Evolutionary conservation across 2,888 invertebrate genomes (phyloP).

Genomic region (Idaea straminata): DNA sequence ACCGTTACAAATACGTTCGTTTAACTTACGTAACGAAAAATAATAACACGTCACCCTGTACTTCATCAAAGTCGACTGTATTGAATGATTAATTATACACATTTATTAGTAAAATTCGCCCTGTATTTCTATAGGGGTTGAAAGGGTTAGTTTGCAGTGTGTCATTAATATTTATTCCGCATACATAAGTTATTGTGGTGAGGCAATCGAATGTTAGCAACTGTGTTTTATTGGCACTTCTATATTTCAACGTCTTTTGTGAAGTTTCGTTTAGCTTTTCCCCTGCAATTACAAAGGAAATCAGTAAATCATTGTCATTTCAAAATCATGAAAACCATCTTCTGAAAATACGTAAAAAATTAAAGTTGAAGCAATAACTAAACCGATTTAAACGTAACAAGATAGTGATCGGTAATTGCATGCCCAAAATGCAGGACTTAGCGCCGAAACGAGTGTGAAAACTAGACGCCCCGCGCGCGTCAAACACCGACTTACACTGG

Average conservation of each 20-base stretch:
- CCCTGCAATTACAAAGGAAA: too few species aligned
- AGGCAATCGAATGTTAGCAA: constrained; percentile 47
- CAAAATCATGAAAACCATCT: constrained; percentile 10
- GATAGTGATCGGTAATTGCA: constrained; percentile 73
- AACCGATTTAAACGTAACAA: constrained; percentile 39
- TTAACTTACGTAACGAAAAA: background rate
- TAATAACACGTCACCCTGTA: constrained; percentile 42
- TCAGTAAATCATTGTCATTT: too few species aligned
- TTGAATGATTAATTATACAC: constrained; percentile 74
- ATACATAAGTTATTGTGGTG: constrained; percentile 55
- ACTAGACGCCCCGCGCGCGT: constrained; percentile 69
- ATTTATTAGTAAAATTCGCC: constrained; percentile 73
- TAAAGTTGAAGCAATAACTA: constrained; percentile 16
- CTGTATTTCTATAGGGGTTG: constrained; percentile 55
- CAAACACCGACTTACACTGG: constrained; percentile 45
- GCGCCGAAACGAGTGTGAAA: constrained; percentile 62
- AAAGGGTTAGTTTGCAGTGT: constrained; percentile 64
- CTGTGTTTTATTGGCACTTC: constrained; percentile 9
- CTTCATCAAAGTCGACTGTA: background rate
- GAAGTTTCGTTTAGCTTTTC: too few species aligned
- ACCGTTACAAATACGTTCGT: background rate
- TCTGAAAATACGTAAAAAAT: constrained; percentile 16
- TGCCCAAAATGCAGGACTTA: constrained; percentile 61
- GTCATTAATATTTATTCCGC: constrained; percentile 74
- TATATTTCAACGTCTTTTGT: background rate